Evolutionary conservation across 2,888 invertebrate species (phyloP).

Genomic region (Nipponacmea schrenckii): DNA sequence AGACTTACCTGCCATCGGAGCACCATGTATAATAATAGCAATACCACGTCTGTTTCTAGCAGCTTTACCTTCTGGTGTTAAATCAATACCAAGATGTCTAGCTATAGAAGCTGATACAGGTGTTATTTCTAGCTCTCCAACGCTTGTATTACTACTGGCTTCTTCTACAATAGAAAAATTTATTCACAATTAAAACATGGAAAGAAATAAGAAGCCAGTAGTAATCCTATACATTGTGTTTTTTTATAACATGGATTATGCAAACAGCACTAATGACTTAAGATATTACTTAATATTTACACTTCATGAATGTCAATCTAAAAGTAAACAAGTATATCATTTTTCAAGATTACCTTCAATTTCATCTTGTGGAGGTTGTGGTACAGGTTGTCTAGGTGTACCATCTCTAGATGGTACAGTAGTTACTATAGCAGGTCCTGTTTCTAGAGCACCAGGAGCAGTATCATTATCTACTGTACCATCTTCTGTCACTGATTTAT

Average conservation of each 20-base stretch:
- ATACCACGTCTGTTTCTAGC: constrained; percentile 66
- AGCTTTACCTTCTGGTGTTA: constrained; percentile 66
- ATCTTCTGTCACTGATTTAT: constrained; percentile 10
- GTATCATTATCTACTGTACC: constrained; percentile 10
- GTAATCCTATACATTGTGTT: too few species aligned
- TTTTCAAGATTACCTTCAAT: neutral
- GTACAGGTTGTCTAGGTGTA: constrained; percentile 12
- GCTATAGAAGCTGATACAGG: constrained; percentile 68
- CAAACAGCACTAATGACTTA: too few species aligned
- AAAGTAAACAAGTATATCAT: too few species aligned
- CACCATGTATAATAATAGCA: constrained; percentile 67
- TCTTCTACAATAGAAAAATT: constrained; percentile 27
- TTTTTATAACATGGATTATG: too few species aligned
- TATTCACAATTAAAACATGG: neutral
- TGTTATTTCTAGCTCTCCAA: constrained; percentile 67
- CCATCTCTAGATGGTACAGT: constrained; percentile 11
- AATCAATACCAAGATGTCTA: constrained; percentile 66
- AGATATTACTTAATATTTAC: too few species aligned
- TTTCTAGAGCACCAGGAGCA: neutral
- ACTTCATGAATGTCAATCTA: too few species aligned
- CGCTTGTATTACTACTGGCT: constrained; percentile 51
- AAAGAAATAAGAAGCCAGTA: neutral
- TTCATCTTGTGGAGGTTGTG: neutral
- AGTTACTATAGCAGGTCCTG: constrained; percentile 20
- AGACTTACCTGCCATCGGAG: constrained; percentile 65